A percentile compares a stretch with the other conserved stretches of the same genome.
Evolutionary conservation across 2,113 vertebrate genomes (phyloP).

Genomic region (Eudorcas thomsonii): DNA sequence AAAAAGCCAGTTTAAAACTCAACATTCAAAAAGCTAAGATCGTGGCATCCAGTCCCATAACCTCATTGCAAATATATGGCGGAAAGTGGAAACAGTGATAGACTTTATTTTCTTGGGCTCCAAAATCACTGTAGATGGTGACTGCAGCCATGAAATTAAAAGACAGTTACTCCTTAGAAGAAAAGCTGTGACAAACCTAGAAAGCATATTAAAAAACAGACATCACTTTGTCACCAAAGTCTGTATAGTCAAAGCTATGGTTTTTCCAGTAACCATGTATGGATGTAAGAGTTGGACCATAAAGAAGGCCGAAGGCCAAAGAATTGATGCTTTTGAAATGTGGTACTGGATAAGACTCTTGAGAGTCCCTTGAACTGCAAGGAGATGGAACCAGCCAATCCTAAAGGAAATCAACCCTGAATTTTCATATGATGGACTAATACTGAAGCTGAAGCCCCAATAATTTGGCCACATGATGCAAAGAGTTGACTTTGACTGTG

Average conservation of each 20-base stretch:
- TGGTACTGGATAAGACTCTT: background rate
- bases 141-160: background rate
- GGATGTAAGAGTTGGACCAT: background rate
- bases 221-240: background rate
- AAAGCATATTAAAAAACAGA: background rate
- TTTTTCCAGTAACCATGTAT: background rate
- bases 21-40: background rate
- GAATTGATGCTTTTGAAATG: background rate
- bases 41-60: background rate
- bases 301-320: background rate
- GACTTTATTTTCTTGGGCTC: background rate
- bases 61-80: background rate
- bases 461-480: background rate
- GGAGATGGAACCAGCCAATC: background rate
- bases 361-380: background rate
- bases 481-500: background rate
- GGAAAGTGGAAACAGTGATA: background rate
- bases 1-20: background rate
- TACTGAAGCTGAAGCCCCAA: background rate
- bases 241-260: background rate
- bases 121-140: background rate
- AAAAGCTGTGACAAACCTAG: background rate
- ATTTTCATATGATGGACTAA: background rate
- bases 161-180: background rate
- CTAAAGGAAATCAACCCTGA: background rate